Conservation (phyloP, 92 coral and sea anemone species). For the Phymanthus crucifer region DNA sequence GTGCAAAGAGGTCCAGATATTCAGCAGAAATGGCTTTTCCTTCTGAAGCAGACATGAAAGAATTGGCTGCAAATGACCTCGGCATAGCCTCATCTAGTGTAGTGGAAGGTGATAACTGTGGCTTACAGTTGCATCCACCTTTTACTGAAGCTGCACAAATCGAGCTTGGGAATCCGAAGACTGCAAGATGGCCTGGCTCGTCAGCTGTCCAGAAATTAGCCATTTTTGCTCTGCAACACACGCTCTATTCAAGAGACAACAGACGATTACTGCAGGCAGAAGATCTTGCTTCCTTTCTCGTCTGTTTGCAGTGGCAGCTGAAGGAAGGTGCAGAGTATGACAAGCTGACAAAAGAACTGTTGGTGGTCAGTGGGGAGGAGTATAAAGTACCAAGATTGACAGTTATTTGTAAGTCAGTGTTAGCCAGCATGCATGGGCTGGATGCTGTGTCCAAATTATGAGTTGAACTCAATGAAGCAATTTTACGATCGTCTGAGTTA, state of each 20-base stretch:
- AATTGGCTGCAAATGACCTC: not conserved
- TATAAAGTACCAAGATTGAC: slow-evolving; percentile 54
- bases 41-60: not conserved
- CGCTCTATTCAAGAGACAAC: slow-evolving; percentile 56
- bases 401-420: slow-evolving; percentile 54
- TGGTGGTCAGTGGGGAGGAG: not conserved
- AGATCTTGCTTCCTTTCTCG: slow-evolving; percentile 59
- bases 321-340: slow-evolving; percentile 9
- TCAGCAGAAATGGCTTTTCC: not conserved
- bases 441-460: slow-evolving; percentile 38
- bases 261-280: slow-evolving; percentile 50
- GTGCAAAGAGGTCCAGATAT: not conserved
- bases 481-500: too few relatives aligned
- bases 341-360: slow-evolving; percentile 13
- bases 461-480: too few relatives aligned
- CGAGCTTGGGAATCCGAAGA: not conserved
- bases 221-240: slow-evolving; percentile 69
- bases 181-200: slow-evolving; percentile 64
- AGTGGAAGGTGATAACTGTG: not conserved
- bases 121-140: not conserved
- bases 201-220: slow-evolving; percentile 66
- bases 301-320: slow-evolving; percentile 73
- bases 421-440: slow-evolving; percentile 59
- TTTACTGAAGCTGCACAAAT: not conserved
- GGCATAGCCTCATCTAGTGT: not conserved